Evolutionary conservation across 2,113 vertebrate genomes (phyloP), one percentile per base, ranked within the genome.

Genomic region (Aegithalos caudatus): DNA sequence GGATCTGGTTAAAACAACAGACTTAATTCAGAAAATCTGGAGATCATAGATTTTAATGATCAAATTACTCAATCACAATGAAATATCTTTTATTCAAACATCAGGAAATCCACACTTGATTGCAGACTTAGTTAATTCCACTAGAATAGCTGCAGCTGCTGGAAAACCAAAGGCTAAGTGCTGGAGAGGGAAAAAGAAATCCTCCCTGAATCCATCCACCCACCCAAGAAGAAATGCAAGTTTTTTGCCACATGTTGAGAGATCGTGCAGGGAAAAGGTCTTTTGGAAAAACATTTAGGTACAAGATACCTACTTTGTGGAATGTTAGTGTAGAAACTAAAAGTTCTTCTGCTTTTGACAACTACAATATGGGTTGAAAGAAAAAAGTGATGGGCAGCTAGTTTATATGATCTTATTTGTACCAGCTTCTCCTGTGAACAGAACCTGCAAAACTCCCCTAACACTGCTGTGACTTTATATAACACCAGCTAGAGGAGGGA

Each of bases 11-110:
- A 81, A 95, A 96, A 67, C 82, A 92, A 80, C 54, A 82, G 77
- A 78, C 77, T 94, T 97, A 96, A 95, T 83, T 88, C 90, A 96
- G 74, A 95, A 97, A 96, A 96, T 90, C 87, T 89, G 65, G 66
- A 82, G 58, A 91, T 56, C 61, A 69, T 94, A 1, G 10, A 88
- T 88, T 80, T 91, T 69, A 97, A 95, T 76, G 77, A 73, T 95
- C 81, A 93, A 86, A 95, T 62, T 89, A 82, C 71, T 82, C 81
- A 91, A 91, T 96, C 81, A 93, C 72, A 91, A 91, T 53, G 81
- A 91, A 94, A 76, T 77, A 65, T 69, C 53, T 93, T 92, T 81
- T 72, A 86, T 90, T 94, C 42, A 89, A 80, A 92, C 62, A 66
- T 65, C 74, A 90, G 71, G 76, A 96, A 96, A 95, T 86, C 80